Evolutionary conservation across 2,113 vertebrate species (phyloP), one percentile per base, ranked within the genome.

Genomic region (Grus americana): DNA sequence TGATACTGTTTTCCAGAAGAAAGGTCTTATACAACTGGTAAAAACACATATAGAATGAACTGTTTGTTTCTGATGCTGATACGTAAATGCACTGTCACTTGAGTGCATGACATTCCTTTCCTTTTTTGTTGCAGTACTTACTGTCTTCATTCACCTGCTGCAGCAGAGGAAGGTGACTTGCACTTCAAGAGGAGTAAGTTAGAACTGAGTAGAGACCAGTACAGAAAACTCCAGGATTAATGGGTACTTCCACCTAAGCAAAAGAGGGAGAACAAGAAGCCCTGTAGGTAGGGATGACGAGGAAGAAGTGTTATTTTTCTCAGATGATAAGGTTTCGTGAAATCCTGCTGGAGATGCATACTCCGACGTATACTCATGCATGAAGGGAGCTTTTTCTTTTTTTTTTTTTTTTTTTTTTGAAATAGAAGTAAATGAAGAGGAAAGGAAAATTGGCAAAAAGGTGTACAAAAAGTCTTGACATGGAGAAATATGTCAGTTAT

Each of bases 131-230:
- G 89, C 83, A 87, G 70, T 92, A 63, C 29, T 86, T 95, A 50
- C 42, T 79, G 68, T 67, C 72, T 89, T 95, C 52, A 76, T 68
- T 93, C 80, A 95, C 12, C 29, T 84, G 84, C 68, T 95, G 76
- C 86, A 95, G 80, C 76, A 95, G 83, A 85, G 86, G 76, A 72
- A 38, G 83, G 78, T 89, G 73, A 71, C 88, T 89, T 95, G 40
- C 65, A 74, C 76, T 87, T 95, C 76, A 55, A 79, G 65, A 84
- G 72, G 40, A 90, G 46, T 86, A 86, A 93, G 67, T 83, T 70
- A 86, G 83, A 93, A 42, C 75, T 67, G 68, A 95, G 68, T 68
- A 87, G 61, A 75, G 65, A 80, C 68, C 44, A 38, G 52, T 86
- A 32, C 2, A 11, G 67, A 89, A 84, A 89, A 52, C 38, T 58